Evolutionary conservation across 2,113 vertebrate species (phyloP), one percentile per base, ranked within the genome.

Genomic region (Microcebus ravelobensis): DNA sequence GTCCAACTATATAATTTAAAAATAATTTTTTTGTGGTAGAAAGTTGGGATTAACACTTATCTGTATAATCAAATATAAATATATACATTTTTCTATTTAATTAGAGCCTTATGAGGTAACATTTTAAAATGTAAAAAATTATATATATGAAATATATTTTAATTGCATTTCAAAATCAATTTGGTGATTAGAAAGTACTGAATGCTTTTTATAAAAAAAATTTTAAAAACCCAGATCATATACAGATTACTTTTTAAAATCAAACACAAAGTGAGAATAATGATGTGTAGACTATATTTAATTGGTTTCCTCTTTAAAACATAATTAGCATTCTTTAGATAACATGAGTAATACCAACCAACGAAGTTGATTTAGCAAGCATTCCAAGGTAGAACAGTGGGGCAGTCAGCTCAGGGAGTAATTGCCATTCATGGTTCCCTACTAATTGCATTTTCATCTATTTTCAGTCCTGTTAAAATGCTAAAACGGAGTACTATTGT

Each of bases 251-350:
- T 77, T 90, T 74, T 82, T 45, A 1, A 86, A 94, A 55, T 77
- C 89, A 95, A 95, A 77, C 68, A 97, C 61, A 68, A 42, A 97
- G 71, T 70, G 79, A 96, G 61, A 52, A 39, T 86, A 61, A 91
- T 94, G 21, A 12, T 59, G 50, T 97, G 52, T 94, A 95, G 94
- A 93, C 68, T 83, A 55, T 50, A 89, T 84, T 94, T 42, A 96
- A 29, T 70, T 86, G 18, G 25, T 91, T 93, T 96, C 17, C 61
- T 61, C 91, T 81, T 98, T 91, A 91, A 92, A 98, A 96, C 23
- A 77, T 93, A 97, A 97, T 97, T 97, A 96, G 17, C 25, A 71
- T 97, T 98, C n/a, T 82, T 48, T 0, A 14, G 71, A 95, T 6
- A 42, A 63, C 84, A 86, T 86, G 65, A 92, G 34, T 63, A 77